Conservation (phyloP, 2,888 invertebrate species). For the Lottia gigantea region DNA sequence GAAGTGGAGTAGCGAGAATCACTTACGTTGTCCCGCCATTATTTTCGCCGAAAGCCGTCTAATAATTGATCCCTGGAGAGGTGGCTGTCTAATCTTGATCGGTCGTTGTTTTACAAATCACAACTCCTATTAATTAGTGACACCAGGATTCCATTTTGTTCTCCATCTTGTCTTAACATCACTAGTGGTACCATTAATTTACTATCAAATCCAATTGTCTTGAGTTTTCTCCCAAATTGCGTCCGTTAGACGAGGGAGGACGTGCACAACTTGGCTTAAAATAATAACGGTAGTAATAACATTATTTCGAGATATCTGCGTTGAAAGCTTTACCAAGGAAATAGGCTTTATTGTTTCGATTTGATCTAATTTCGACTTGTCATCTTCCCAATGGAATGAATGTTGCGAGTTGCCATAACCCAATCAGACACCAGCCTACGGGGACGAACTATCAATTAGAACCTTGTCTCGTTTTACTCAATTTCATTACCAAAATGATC, state of each 20-base stretch:
- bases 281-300: constrained; percentile 33
- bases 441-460: constrained; percentile 32
- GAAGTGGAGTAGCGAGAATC: constrained; percentile 14
- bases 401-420: constrained; percentile 23
- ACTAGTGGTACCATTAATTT: constrained; percentile 31
- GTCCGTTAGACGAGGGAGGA: constrained; percentile 20
- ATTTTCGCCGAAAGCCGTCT: constrained; percentile 16
- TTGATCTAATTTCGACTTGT: constrained; percentile 35
- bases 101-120: constrained; percentile 24
- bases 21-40: constrained; percentile 21
- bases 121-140: constrained; percentile 34
- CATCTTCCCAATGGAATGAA: constrained; percentile 28
- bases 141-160: constrained; percentile 26
- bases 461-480: constrained; percentile 31
- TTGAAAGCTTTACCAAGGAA: constrained; percentile 27
- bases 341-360: constrained; percentile 29
- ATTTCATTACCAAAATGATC: constrained; percentile 33
- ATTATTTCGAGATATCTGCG: constrained; percentile 30
- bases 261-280: constrained; percentile 20
- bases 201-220: constrained; percentile 34
- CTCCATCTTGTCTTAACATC: constrained; percentile 22
- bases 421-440: constrained; percentile 29
- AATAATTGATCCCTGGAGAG: constrained; percentile 25
- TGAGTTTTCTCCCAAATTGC: constrained; percentile 26
- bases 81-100: constrained; percentile 15